Percentiles rank a stretch among this genome's conserved stretches.
Conservation (phyloP, 1,140 invertebrate species). For the Diorhabda elongata region DNA sequence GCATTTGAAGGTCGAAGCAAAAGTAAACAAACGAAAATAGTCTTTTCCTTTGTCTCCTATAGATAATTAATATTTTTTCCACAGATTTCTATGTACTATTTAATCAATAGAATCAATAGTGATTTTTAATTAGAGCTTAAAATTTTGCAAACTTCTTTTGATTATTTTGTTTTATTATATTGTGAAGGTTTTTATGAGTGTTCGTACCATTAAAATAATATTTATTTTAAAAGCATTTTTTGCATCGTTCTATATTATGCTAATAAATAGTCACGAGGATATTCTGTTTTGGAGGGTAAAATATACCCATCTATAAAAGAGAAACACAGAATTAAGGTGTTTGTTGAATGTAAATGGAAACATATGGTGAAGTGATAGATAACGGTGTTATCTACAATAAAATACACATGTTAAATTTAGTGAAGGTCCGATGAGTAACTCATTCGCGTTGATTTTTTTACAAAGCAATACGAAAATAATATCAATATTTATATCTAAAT, state of each 20-base stretch:
- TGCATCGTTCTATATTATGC: no score
- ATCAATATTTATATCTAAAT: no score
- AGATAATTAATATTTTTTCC: not conserved
- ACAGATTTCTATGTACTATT: not conserved
- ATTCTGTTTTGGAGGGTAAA: not conserved
- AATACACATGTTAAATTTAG: constrained; percentile 18
- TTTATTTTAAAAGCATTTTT: no score
- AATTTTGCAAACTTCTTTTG: no score
- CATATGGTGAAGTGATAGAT: constrained; percentile 13
- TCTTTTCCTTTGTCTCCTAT: not conserved
- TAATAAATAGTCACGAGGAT: no score
- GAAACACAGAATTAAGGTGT: not conserved
- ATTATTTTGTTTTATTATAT: no score
- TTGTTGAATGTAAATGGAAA: not conserved
- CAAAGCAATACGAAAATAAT: no score
- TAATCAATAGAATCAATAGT: not conserved
- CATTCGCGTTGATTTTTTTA: no score
- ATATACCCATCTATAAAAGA: not conserved
- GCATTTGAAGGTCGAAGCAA: not conserved
- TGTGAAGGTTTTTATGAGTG: no score
- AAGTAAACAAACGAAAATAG: not conserved
- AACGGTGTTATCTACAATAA: constrained; percentile 7
- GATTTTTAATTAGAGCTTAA: no score
- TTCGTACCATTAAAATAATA: no score
- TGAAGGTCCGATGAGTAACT: not conserved